These are phyloP conservation scores for Sarcophaga rosellei DNA, from an alignment of 2,888 invertebrate genomes.

Conservation along the genomic window DNA sequence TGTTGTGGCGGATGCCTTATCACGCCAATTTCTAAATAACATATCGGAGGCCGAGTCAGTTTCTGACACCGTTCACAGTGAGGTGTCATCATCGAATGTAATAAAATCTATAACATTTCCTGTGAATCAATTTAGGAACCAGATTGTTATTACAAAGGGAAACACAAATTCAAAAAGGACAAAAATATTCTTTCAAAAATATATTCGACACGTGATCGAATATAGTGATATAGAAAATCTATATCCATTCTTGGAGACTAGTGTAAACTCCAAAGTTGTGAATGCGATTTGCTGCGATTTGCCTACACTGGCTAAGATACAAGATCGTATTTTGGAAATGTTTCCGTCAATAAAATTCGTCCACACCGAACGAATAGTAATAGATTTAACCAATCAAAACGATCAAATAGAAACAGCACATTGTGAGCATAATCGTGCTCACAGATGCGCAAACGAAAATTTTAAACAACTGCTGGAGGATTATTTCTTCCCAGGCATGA, in stretches of 20 bases:
- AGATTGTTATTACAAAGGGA: constrained; percentile 5
- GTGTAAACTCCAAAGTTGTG: constrained; percentile 27
- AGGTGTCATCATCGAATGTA: not conserved
- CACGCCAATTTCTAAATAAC: constrained; percentile 1
- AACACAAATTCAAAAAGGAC: not conserved
- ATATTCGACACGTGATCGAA: not conserved
- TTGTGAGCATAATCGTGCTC: too few species aligned
- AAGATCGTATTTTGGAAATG: constrained; percentile 14
- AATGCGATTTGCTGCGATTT: constrained; percentile 47
- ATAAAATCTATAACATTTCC: constrained; percentile 11
- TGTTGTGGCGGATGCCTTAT: constrained; percentile 20
- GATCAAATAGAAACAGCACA: too few species aligned
- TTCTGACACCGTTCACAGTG: not conserved
- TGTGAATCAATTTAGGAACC: constrained; percentile 31
- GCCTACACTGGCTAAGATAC: constrained; percentile 23
- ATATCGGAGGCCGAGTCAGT: not conserved
- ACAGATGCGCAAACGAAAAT: too few species aligned
- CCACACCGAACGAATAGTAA: not conserved
- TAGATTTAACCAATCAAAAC: not conserved
- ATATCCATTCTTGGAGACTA: constrained; percentile 2
- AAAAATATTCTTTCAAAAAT: constrained; percentile 10
- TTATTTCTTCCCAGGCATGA: too few species aligned
- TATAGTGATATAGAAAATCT: not conserved
- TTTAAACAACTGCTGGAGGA: too few species aligned
- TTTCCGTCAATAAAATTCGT: not conserved